phyloP scores from a whole-genome alignment of 1,140 invertebrate species.

The Aphaenogaster ashmeadi region DNA sequence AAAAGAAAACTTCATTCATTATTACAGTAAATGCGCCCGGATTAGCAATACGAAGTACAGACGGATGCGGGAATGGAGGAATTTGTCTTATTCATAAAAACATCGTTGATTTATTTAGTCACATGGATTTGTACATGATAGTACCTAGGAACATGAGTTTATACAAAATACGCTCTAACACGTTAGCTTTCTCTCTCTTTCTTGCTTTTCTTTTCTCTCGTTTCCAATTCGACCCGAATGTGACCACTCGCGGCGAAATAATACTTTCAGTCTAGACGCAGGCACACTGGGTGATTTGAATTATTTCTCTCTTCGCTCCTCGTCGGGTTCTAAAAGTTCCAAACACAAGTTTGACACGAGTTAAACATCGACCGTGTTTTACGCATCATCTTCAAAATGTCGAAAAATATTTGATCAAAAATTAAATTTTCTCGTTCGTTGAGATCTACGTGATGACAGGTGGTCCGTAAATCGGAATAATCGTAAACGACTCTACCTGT shows the following conservation, averaged over 20 bases:
- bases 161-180: background rate
- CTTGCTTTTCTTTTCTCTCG: background rate
- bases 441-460: background rate
- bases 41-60: background rate
- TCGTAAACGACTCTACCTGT: slow-evolving; percentile 79
- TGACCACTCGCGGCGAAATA: background rate
- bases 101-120: slow-evolving; percentile 32
- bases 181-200: background rate
- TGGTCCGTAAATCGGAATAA: background rate
- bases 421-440: background rate
- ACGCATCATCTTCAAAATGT: background rate
- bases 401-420: background rate
- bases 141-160: slow-evolving; percentile 43
- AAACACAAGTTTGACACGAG: background rate
- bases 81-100: background rate
- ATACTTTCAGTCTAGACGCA: slow-evolving; percentile 80
- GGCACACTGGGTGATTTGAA: slow-evolving; percentile 86
- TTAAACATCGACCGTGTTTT: slow-evolving; percentile 6
- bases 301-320: slow-evolving; percentile 84
- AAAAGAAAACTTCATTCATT: background rate
- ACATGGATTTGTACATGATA: slow-evolving; percentile 31
- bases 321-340: slow-evolving; percentile 80
- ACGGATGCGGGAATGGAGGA: background rate
- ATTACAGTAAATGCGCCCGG: background rate
- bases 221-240: background rate